Percentiles rank a stretch among this genome's conserved stretches.
These are phyloP conservation scores for Spinibarbus caldwelli DNA, from an alignment of 2,797 vertebrate genomes.

Conservation along the genomic window DNA sequence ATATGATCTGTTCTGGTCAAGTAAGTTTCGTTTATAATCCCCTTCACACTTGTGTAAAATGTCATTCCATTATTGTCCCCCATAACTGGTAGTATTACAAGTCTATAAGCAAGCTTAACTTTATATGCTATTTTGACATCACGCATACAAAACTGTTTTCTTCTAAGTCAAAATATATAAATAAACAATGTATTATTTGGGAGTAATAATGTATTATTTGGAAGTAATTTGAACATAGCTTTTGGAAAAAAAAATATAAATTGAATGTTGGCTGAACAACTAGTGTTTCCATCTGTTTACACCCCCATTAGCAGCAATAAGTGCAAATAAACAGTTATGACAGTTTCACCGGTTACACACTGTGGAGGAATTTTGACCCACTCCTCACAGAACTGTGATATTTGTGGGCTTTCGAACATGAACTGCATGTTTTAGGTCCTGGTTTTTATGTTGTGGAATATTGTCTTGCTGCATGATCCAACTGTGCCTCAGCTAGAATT, in stretches of 20 bases:
- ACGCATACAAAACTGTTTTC: no score
- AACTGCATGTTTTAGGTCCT: background rate
- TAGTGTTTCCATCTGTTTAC: no score
- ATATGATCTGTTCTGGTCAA: background rate
- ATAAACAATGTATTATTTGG: background rate
- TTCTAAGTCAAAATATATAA: no score
- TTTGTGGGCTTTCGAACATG: background rate
- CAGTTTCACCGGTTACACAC: background rate
- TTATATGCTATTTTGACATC: background rate
- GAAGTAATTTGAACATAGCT: background rate
- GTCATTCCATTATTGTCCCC: background rate
- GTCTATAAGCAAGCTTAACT: background rate
- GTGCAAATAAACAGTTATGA: background rate
- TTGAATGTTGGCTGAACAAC: background rate
- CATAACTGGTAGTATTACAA: background rate
- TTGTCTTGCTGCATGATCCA: background rate
- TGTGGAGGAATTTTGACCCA: background rate
- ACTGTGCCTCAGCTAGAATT: background rate
- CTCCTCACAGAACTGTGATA: background rate
- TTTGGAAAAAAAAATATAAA: background rate
- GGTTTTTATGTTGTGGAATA: background rate
- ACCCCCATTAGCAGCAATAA: background rate
- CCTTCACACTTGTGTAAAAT: background rate
- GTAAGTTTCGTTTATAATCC: background rate
- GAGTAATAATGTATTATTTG: background rate